A percentile compares a stretch with the other conserved stretches of the same genome.
Evolutionary conservation across 2,888 invertebrate species (phyloP).

Genomic region (Bugula neritina): DNA sequence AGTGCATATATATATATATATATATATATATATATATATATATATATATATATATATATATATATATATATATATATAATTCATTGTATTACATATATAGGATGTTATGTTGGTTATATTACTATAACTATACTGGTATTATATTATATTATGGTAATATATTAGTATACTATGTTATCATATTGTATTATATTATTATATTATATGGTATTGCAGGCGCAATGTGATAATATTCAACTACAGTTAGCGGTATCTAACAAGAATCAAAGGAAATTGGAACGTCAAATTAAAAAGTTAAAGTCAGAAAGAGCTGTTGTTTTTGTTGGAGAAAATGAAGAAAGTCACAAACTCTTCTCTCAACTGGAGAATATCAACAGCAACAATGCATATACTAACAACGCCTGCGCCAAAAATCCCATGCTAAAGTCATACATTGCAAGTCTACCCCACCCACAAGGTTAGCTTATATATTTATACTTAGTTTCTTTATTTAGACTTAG

Average conservation of each 20-base stretch:
- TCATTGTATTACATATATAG: too few species aligned
- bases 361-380: background rate
- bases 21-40: too few species aligned
- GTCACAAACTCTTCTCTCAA: background rate
- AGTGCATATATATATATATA: too few species aligned
- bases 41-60: too few species aligned
- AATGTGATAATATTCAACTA: conserved; percentile 21
- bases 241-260: conserved; percentile 7
- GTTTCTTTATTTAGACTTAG: too few species aligned
- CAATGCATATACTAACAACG: background rate
- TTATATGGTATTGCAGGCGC: too few species aligned
- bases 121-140: too few species aligned
- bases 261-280: conserved; percentile 14
- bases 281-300: conserved; percentile 23
- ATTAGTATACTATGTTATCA: too few species aligned
- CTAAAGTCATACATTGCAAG: conserved; percentile 27
- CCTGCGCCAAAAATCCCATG: conserved; percentile 4
- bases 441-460: conserved; percentile 30
- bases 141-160: too few species aligned
- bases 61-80: too few species aligned
- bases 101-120: too few species aligned
- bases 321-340: background rate
- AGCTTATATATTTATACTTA: conserved; percentile 2
- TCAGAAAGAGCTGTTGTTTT: background rate
- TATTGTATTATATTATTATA: background rate